These are phyloP conservation scores for Catocala fraxini DNA, from an alignment of 2,888 invertebrate species.

Conservation along the genomic window DNA sequence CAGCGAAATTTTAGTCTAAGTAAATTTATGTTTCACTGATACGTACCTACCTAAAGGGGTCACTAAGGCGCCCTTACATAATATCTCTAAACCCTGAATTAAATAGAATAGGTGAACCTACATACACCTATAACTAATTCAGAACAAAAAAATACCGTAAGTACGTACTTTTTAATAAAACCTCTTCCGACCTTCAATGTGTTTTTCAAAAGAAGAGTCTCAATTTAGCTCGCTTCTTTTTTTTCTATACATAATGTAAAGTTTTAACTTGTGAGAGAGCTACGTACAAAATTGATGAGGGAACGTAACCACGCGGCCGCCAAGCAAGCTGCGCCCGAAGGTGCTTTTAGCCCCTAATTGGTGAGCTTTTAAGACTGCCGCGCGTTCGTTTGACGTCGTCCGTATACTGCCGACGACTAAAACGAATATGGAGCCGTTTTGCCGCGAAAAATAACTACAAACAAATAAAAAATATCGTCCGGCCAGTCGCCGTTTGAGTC, in stretches of 20 bases:
- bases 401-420: conserved; percentile 63
- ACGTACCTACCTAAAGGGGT: background rate
- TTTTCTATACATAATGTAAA: conserved; percentile 58
- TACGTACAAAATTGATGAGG: conserved; percentile 86
- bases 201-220: conserved; percentile 29
- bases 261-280: conserved; percentile 76
- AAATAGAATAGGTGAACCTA: background rate
- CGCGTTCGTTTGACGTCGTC: conserved; percentile 81
- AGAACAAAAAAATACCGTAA: conserved; percentile 3
- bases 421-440: conserved; percentile 57
- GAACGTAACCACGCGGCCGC: conserved; percentile 76
- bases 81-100: background rate
- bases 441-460: conserved; percentile 55
- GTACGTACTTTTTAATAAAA: background rate
- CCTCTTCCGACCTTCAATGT: conserved; percentile 7
- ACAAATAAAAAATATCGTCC: conserved; percentile 47
- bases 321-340: conserved; percentile 78
- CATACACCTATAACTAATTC: background rate
- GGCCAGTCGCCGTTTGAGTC: conserved; percentile 49
- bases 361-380: conserved; percentile 87
- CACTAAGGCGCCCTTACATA: background rate
- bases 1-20: too few relatives aligned
- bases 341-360: conserved; percentile 88
- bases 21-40: too few relatives aligned
- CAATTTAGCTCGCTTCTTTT: conserved; percentile 39